phyloP scores from a whole-genome alignment of 2,888 invertebrate genomes.

The Troides aeacus region DNA sequence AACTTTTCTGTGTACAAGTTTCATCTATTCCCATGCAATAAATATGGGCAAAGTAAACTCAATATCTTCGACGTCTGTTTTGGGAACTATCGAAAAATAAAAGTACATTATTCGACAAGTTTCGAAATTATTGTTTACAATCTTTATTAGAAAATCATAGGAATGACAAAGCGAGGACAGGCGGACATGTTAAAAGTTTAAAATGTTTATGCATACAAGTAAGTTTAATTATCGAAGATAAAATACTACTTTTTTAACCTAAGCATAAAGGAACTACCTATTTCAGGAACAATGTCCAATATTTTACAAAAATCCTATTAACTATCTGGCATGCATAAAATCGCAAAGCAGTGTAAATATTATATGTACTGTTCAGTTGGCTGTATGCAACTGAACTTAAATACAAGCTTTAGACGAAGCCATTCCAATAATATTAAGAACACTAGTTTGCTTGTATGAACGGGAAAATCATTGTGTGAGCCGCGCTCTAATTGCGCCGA shows the following conservation, averaged over 20 bases:
- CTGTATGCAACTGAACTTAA: slow-evolving; percentile 59
- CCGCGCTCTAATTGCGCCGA: slow-evolving; percentile 66
- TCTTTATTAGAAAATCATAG: slow-evolving; percentile 12
- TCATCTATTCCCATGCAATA: slow-evolving; percentile 8
- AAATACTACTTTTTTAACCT: slow-evolving; percentile 30
- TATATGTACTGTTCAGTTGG: slow-evolving; percentile 51
- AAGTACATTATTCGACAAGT: not conserved
- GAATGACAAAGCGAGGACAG: slow-evolving; percentile 41
- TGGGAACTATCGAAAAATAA: not conserved
- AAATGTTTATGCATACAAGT: slow-evolving; percentile 21
- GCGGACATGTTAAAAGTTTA: slow-evolving; percentile 36
- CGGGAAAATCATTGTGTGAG: slow-evolving; percentile 64
- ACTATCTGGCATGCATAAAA: slow-evolving; percentile 77
- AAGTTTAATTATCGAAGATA: slow-evolving; percentile 11
- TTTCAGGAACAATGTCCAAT: slow-evolving; percentile 31
- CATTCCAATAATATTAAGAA: slow-evolving; percentile 71
- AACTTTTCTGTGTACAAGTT: slow-evolving; percentile 5
- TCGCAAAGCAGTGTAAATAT: slow-evolving; percentile 75
- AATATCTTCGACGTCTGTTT: not conserved
- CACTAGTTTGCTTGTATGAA: slow-evolving; percentile 56
- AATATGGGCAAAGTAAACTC: not conserved
- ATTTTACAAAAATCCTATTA: slow-evolving; percentile 69
- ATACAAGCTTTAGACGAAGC: slow-evolving; percentile 74
- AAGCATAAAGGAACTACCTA: slow-evolving; percentile 27
- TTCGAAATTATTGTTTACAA: not conserved